Base-by-base conservation (phyloP, 2,797 vertebrate species). In the Anableps anableps region DNA sequence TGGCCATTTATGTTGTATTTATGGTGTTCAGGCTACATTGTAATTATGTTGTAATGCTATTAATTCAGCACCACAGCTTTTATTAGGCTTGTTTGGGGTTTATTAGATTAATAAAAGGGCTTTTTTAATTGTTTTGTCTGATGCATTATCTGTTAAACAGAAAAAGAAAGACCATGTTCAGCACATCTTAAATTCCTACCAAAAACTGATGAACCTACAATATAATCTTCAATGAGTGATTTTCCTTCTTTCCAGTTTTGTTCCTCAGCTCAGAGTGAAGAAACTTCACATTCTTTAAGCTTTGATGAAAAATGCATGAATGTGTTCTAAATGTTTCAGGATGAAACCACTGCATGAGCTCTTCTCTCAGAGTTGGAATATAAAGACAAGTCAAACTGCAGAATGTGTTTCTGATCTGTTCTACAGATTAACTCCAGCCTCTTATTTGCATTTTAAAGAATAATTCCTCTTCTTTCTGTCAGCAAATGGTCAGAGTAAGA, bases 401-500 rank as follows among this genome's bases (percentile, higher is more conserved):
- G 83, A 84, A 90, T 80, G 7, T 77, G 76, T 86, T 88, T 76
- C 2, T 78, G 86, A 91, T 84, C 87, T 82, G 9, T 81, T 84
- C 72, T 74, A 73, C 82, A 90, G 91, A 94, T 94, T 93, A 92
- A 83, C 85, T 85, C 89, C 83, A 84, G 74, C 77, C 90, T 93
- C 81, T 93, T 83, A 91, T 94, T 94, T 94, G 87, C 93, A 93
- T 93, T 92, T 92, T 78, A 95, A 94, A 88, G 88, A 86, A 80
- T 83, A 90, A 93, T 91, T 87, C 79, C 34, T 74, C 72, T 58
- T 71, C 83, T 80, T 73, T 75, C 91, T 91, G 87, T 84, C 75
- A 36, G 75, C 76, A 90, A 90, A 88, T 84, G 78, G 80, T 90
- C 82, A 43, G 78, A 89, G 85, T 88, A 84, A 85, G 82, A 86